A percentile compares a stretch with the other conserved stretches of the same genome.
phyloP scores from a whole-genome alignment of 2,888 invertebrate species.

The Pediacus dermestoides region DNA sequence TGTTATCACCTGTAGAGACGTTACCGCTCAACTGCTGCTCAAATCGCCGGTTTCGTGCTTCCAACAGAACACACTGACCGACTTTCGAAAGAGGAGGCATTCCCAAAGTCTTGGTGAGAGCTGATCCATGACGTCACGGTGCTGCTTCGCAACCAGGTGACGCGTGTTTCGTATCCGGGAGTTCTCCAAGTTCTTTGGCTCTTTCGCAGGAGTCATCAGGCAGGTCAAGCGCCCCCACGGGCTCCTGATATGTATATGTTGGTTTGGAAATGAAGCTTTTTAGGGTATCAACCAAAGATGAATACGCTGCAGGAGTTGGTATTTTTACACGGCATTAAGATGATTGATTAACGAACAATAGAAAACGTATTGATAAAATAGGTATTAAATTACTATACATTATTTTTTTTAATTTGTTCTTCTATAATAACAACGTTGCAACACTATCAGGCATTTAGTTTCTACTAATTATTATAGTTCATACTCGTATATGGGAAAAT shows the following conservation, averaged over 20 bases:
- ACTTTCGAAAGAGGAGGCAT: constrained; percentile 41
- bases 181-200: constrained; percentile 19
- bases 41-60: neutral
- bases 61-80: constrained; percentile 40
- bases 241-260: neutral
- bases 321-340: no score
- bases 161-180: constrained; percentile 33
- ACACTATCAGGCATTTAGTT: no score
- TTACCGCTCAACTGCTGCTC: constrained; percentile 2
- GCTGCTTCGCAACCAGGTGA: constrained; percentile 34
- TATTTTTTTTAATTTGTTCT: no score
- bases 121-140: constrained; percentile 35
- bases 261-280: neutral
- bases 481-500: no score
- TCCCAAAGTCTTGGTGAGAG: constrained; percentile 40
- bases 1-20: no score
- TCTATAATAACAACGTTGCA: no score
- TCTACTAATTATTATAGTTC: no score
- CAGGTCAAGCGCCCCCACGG: constrained; percentile 1
- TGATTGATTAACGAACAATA: no score
- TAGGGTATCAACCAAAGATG: no score
- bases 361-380: no score
- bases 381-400: no score
- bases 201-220: constrained; percentile 17
- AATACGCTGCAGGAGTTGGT: no score